Base-by-base conservation (phyloP, 2,888 invertebrate species). In the Nemotelus pantherinus region DNA sequence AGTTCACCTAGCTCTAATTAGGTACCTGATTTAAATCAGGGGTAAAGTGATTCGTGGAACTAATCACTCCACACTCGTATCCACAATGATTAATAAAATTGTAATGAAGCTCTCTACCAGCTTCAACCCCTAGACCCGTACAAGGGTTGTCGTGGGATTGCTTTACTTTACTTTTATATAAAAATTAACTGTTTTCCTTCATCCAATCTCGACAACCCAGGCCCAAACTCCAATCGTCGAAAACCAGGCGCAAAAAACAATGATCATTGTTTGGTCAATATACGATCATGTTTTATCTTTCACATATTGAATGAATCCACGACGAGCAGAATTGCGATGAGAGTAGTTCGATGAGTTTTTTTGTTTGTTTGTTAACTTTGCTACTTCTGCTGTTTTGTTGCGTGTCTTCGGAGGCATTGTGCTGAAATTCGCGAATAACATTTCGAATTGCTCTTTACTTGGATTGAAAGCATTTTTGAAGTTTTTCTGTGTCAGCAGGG, bases 361-460 rank as follows among this genome's bases (percentile, higher is more conserved):
- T 58, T 72, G 57, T 5, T 25, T 50, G n/a, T 65, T n/a, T 50
- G 5, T 68, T 43, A 39, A 63, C 55, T 41, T 70, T 53, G 55
- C 55, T 48, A 48, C 25, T 67, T 25, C 25, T 0, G n/a, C 7
- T 70, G 50, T 53, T 39, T 55, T 53, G 74, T 25, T 41, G 48
- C 74, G 48, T 58, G 60, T 74, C 60, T 48, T 5, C 70, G 39
- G n/a, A n/a, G 41, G 72, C 74, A 78, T 78, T 78, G 78, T 78
- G 72, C 77, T 78, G 72, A 78, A 78, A 78, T 78, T 78, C 74
- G 70, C 77, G 78, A 78, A 78, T 78, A 78, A 77, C 77, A 77
- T 53, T 55, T 25, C 47, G 71, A 72, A 71, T 78, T 67, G 77
- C 77, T 78, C 67, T 77, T 76, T 77, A 71, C 67, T 65, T 44